phyloP scores from a whole-genome alignment of 2,797 vertebrate species.

The Notolabrus celidotus region DNA sequence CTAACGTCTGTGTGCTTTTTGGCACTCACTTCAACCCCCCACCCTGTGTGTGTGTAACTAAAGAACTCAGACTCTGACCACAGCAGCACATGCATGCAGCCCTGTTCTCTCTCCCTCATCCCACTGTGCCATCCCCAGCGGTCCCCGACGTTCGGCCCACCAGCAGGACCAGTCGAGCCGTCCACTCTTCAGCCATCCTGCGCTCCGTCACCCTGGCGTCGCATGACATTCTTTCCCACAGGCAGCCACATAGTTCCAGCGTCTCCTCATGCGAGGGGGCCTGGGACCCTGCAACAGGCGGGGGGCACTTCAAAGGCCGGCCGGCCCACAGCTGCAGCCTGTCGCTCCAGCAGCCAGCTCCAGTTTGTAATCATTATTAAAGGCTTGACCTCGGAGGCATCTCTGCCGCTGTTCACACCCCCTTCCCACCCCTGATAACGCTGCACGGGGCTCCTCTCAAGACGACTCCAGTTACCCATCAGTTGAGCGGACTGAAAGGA shows the following conservation, averaged over 20 bases:
- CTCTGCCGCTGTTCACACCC: slow-evolving; percentile 91
- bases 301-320: slow-evolving; percentile 87
- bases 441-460: slow-evolving; percentile 81
- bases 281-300: slow-evolving; percentile 88
- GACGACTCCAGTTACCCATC: slow-evolving; percentile 84
- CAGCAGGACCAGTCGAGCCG: slow-evolving; percentile 72
- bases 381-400: slow-evolving; percentile 91
- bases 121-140: slow-evolving; percentile 62
- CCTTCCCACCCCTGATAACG: slow-evolving; percentile 80
- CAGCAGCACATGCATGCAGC: slow-evolving; percentile 53
- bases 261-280: slow-evolving; percentile 88
- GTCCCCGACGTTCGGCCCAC: slow-evolving; percentile 56
- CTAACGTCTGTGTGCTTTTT: slow-evolving; percentile 30
- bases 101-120: slow-evolving; percentile 57
- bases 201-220: slow-evolving; percentile 90
- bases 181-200: slow-evolving; percentile 78
- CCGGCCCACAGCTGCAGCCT: slow-evolving; percentile 89
- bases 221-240: slow-evolving; percentile 92
- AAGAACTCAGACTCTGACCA: slow-evolving; percentile 50
- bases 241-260: slow-evolving; percentile 90
- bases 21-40: slow-evolving; percentile 31
- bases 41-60: slow-evolving; percentile 55
- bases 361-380: slow-evolving; percentile 93
- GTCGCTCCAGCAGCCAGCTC: slow-evolving; percentile 88
- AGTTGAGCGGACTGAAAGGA: slow-evolving; percentile 52